These are phyloP conservation scores for Styela clava DNA, from an alignment of 23 tunicate genomes.

Conservation along the genomic window DNA sequence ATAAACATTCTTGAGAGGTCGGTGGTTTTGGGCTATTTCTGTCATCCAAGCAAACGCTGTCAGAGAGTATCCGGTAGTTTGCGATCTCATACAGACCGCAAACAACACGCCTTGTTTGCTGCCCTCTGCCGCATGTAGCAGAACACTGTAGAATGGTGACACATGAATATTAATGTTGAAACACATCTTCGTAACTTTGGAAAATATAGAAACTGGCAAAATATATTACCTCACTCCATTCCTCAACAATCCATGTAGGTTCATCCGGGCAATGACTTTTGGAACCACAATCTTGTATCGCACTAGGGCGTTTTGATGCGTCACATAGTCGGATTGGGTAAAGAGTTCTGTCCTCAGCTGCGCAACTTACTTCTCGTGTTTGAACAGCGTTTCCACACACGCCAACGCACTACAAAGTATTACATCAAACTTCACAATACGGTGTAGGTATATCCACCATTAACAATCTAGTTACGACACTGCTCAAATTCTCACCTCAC, in stretches of 20 bases:
- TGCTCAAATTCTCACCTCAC: too few relatives aligned
- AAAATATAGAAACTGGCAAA: too few relatives aligned
- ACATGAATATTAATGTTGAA: too few relatives aligned
- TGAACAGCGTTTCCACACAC: slow-evolving; percentile 49
- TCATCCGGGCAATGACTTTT: slow-evolving; percentile 26
- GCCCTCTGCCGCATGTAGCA: slow-evolving; percentile 37
- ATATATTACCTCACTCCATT: slow-evolving; percentile 72
- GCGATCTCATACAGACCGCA: slow-evolving; percentile 31
- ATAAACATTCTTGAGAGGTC: slow-evolving; percentile 12
- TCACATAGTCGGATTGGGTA: slow-evolving; percentile 19
- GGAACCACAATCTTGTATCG: slow-evolving; percentile 25
- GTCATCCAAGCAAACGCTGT: slow-evolving; percentile 23
- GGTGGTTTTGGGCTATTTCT: slow-evolving; percentile 33
- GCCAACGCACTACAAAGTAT: slow-evolving; percentile 33
- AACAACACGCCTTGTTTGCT: slow-evolving; percentile 58
- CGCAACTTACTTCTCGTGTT: slow-evolving; percentile 39
- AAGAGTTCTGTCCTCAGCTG: slow-evolving; percentile 9
- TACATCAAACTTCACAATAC: neutral
- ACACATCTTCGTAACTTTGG: too few relatives aligned
- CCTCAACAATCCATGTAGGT: slow-evolving; percentile 39
- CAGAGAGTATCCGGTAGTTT: slow-evolving; percentile 30
- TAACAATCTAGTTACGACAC: too few relatives aligned
- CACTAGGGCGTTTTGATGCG: slow-evolving; percentile 6
- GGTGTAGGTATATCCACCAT: too few relatives aligned
- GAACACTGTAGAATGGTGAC: neutral